These are phyloP conservation scores for Crenichthys baileyi DNA, from an alignment of 2,797 vertebrate species.

Conservation along the genomic window DNA sequence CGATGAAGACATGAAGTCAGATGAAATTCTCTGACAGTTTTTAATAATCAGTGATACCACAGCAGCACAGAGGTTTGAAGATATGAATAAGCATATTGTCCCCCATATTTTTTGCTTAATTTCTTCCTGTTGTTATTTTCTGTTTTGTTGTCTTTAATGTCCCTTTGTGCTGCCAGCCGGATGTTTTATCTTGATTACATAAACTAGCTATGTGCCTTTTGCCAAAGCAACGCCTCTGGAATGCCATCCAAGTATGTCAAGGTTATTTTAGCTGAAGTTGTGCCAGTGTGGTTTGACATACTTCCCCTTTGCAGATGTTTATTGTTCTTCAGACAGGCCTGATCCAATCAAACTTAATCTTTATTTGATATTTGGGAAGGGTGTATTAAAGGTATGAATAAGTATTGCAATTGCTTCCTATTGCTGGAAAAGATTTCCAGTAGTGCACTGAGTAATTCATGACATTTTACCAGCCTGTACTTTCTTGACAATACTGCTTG, in stretches of 20 bases:
- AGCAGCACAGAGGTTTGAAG: neutral
- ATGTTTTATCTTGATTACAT: constrained; percentile 51
- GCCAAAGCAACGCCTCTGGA: constrained; percentile 41
- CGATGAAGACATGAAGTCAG: neutral
- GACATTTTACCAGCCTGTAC: constrained; percentile 10
- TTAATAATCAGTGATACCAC: constrained; percentile 10
- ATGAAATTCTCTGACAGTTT: constrained; percentile 7
- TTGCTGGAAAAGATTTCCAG: neutral
- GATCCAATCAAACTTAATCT: neutral
- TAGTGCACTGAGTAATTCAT: neutral
- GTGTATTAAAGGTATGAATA: too few relatives aligned
- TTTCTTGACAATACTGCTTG: neutral
- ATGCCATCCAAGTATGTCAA: constrained; percentile 64
- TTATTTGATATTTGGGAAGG: neutral
- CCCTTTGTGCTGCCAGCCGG: constrained; percentile 16
- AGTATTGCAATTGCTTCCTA: neutral
- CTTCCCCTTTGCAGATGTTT: constrained; percentile 17
- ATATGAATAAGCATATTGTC: neutral
- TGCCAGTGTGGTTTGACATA: constrained; percentile 46
- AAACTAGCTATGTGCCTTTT: constrained; percentile 59
- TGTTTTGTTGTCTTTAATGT: constrained; percentile 18
- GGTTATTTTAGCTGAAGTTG: constrained; percentile 53
- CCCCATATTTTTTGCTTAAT: neutral
- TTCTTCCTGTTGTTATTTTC: neutral
- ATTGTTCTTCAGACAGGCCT: neutral